These are phyloP conservation scores for Chauna torquata DNA, from an alignment of 2,113 vertebrate genomes.

Conservation along the genomic window DNA sequence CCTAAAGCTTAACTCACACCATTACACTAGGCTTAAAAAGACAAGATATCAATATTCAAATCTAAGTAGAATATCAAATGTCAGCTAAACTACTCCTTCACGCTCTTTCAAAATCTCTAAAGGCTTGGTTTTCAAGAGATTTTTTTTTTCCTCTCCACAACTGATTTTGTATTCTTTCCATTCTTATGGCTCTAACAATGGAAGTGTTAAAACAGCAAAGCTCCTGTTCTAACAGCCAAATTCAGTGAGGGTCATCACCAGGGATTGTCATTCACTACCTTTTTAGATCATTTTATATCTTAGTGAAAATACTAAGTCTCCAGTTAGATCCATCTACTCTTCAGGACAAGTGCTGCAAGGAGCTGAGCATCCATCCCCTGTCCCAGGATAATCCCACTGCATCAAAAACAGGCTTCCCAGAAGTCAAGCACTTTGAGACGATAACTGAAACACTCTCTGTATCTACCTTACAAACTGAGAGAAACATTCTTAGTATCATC, in stretches of 20 bases:
- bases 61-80: background rate
- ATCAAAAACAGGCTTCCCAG: background rate
- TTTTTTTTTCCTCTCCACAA: background rate
- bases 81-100: background rate
- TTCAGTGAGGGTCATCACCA: background rate
- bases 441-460: background rate
- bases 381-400: background rate
- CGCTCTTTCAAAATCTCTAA: background rate
- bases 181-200: too few species aligned
- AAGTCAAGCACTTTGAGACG: background rate
- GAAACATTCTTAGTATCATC: background rate
- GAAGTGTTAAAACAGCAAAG: background rate
- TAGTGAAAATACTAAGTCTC: background rate
- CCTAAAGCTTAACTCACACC: background rate
- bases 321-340: background rate
- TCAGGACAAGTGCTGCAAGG: background rate
- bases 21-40: background rate
- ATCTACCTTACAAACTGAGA: background rate
- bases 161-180: background rate
- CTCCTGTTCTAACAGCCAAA: background rate
- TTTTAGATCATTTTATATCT: background rate
- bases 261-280: background rate
- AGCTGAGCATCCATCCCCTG: background rate
- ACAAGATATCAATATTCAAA: background rate
- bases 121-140: background rate